Evolutionary conservation across 2,113 vertebrate species (phyloP).

Genomic region (Panthera uncia): DNA sequence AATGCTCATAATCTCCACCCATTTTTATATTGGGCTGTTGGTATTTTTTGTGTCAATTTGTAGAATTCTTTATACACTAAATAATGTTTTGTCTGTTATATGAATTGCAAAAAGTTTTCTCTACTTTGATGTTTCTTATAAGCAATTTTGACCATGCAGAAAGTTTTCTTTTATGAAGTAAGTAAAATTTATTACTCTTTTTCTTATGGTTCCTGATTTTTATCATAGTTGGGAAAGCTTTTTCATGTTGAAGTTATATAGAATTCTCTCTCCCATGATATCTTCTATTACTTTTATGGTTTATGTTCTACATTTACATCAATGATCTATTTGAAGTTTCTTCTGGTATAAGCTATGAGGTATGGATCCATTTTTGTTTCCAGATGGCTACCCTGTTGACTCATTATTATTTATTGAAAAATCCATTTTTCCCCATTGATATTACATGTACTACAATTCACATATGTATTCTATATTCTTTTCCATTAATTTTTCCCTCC

Average conservation of each 20-base stretch:
- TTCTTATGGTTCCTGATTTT: constrained; percentile 27
- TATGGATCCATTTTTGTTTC: neutral
- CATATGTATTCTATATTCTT: constrained; percentile 23
- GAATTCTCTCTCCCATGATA: neutral
- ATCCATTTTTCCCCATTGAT: neutral
- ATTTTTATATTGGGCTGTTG: neutral
- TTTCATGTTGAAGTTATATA: constrained; percentile 27
- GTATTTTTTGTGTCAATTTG: neutral
- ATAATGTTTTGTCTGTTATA: neutral
- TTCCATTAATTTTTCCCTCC: constrained; percentile 20
- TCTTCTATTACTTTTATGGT: neutral
- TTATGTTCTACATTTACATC: constrained; percentile 48
- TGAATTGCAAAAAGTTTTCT: neutral
- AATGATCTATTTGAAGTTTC: constrained; percentile 19
- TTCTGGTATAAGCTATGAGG: neutral
- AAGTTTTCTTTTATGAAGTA: constrained; percentile 25
- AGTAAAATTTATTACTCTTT: constrained; percentile 15
- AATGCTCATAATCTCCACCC: neutral
- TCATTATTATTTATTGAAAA: constrained; percentile 55
- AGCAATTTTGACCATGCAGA: neutral
- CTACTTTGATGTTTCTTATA: neutral
- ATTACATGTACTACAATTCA: neutral
- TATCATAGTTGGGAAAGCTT: neutral
- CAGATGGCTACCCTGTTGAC: neutral
- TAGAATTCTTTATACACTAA: neutral